Evolutionary conservation across 2,113 vertebrate genomes (phyloP), one percentile per base, ranked within the genome.

Genomic region (Colaptes auratus): DNA sequence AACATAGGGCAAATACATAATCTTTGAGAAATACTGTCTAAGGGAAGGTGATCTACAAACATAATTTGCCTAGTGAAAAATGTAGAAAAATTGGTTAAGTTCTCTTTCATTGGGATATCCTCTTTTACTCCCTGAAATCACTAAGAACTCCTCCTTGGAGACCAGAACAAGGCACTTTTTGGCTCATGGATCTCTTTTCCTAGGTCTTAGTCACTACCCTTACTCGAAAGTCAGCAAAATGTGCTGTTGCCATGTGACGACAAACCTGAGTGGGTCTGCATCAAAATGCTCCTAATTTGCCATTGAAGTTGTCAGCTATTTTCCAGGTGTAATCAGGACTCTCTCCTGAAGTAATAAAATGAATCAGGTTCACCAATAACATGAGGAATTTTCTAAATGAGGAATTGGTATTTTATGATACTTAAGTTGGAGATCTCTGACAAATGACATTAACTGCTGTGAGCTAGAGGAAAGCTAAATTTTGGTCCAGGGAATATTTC

Each of bases 251-350:
- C 44, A 33, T 6, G 20, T 90, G 81, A 93, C 39, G 42, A 35
- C 36, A 82, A 86, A 81, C 30, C 60, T 66, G 24, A 89, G 8
- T 42, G 12, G 31, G n/a, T 75, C 75, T 64, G 17, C 58, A 39
- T 67, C 66, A 66, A 90, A 80, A 91, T 88, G 80, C 6, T 4
- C 33, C 42, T 58, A 46, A 86, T 92, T 82, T 83, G 35, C 56
- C 86, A 15, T 28, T 35, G 6, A n/a, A 9, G 13, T 86, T 90
- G 90, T 72, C 52, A 66, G 39, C 42, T 80, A 20, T 81, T 91
- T 92, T 89, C 56, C n/a, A 77, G n/a, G 19, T 67, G 12, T 74
- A 95, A 95, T 74, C 73, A 91, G 36, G 52, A 59, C 35, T 70
- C 8, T 58, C 30, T 80, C 79, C 58, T 90, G 74, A 70, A 85